A percentile compares a stretch with the other conserved stretches of the same genome.
Evolutionary conservation across 92 coral and sea anemone species (phyloP).

Genomic region (Diadumene lineata): DNA sequence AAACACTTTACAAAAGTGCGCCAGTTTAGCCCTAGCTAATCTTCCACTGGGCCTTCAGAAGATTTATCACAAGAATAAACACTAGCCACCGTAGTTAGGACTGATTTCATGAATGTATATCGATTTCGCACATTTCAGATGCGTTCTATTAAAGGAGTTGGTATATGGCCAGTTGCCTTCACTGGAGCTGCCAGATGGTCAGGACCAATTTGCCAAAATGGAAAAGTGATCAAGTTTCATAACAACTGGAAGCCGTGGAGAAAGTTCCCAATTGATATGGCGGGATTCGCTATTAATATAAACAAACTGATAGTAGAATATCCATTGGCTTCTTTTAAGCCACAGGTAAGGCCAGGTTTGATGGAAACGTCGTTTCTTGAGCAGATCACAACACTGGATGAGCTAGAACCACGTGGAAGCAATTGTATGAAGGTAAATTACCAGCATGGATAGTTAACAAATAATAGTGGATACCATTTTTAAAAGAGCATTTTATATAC

Average conservation of each 20-base stretch:
- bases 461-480: not conserved
- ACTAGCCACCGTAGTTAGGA: no score
- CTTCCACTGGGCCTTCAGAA: no score
- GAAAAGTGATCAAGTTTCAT: conserved; percentile 76
- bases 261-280: conserved; percentile 85
- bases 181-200: conserved; percentile 93
- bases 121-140: conserved; percentile 43
- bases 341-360: conserved; percentile 67
- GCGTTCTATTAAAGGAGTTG: conserved; percentile 71
- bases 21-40: no score
- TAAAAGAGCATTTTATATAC: no score
- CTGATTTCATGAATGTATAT: not conserved
- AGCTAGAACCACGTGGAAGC: conserved; percentile 72
- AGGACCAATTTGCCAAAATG: conserved; percentile 84
- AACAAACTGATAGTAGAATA: conserved; percentile 43
- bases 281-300: conserved; percentile 86
- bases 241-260: conserved; percentile 84
- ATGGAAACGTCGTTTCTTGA: conserved; percentile 76
- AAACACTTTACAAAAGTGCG: no score
- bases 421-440: conserved; percentile 75
- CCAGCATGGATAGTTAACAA: no score
- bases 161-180: conserved; percentile 94
- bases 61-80: no score
- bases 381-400: conserved; percentile 60
- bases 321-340: conserved; percentile 65